Base-by-base conservation (phyloP, 2,797 vertebrate genomes). In the Lacerta agilis region DNA sequence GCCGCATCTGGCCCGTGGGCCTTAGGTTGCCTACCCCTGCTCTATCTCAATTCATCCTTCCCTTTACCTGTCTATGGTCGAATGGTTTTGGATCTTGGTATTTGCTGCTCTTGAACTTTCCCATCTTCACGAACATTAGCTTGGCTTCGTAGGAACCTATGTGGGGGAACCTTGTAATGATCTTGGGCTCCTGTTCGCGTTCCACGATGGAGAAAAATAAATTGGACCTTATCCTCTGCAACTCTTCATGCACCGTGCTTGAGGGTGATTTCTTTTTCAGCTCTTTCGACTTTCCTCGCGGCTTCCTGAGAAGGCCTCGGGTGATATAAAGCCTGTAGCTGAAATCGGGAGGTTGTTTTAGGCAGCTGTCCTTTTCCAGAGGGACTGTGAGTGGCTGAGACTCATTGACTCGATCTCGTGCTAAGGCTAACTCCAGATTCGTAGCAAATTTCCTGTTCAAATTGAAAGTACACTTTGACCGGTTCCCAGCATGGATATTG, bases 51-150 rank as follows among this genome's bases (percentile, higher is more conserved):
- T 17, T 79, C 36, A 23, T 71, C 71, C 38, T 73, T 73, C 88
- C 1, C 66, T 87, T 85, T 88, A 97, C 96, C 80, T 96, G 95
- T 95, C 95, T 96, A 85, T 97, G 97, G 93, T 97, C 75, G 8
- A 96, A 94, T 23, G 89, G 96, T 92, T 96, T 97, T 2, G 94
- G 95, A 89, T 97, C 93, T 93, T 93, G 90, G 91, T 96, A 97
- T 6, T 79, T 75, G 55, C 71, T 92, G 43, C 66, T 72, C 0
- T 92, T 93, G 83, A 93, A 95, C 85, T 95, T 96, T 77, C 95
- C 96, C 2, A 61, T 91, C 94, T 94, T 96, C 15, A 97, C 94
- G 90, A 97, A 97, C 87, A 91, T 90, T 85, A 97, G 58, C 85
- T 97, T 94, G 2, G 89, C 90, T 79, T 97, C 86, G 29, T 95